Percentiles rank a stretch among this genome's conserved stretches.
These are phyloP conservation scores for Gisinianus flammeolus DNA, from an alignment of 2,888 invertebrate species.

Conservation along the genomic window DNA sequence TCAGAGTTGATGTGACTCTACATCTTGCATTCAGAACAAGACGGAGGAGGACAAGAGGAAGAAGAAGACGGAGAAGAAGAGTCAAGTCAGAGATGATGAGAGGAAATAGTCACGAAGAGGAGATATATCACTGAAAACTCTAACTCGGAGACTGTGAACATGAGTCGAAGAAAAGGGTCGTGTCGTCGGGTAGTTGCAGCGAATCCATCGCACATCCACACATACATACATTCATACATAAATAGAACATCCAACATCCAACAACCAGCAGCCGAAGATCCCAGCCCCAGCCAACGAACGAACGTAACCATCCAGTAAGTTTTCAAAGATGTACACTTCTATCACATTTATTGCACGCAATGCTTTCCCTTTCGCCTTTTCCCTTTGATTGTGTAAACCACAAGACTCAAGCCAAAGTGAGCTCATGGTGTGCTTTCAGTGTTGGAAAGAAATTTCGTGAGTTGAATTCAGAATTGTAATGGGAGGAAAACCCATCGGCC, in stretches of 20 bases:
- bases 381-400: constrained; percentile 42
- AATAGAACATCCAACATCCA: no score
- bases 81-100: constrained; percentile 39
- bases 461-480: constrained; percentile 40
- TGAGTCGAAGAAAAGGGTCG: constrained; percentile 7
- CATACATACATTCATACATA: not conserved
- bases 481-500: constrained; percentile 31
- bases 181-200: no score
- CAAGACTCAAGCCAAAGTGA: constrained; percentile 39
- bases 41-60: not conserved
- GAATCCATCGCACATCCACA: not conserved
- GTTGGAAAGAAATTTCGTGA: constrained; percentile 42
- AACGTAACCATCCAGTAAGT: not conserved
- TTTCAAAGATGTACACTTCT: not conserved
- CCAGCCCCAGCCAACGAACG: no score
- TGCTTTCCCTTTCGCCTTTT: not conserved
- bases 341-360: not conserved
- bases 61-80: not conserved
- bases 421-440: constrained; percentile 29
- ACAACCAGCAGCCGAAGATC: no score
- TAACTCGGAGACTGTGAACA: no score
- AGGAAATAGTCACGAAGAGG: constrained; percentile 45
- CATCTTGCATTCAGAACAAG: not conserved
- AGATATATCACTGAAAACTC: constrained; percentile 39
- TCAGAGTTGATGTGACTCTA: not conserved